Evolutionary conservation across 2,888 invertebrate species (phyloP), one percentile per base, ranked within the genome.

Genomic region (Polydrusus pterygomalis): DNA sequence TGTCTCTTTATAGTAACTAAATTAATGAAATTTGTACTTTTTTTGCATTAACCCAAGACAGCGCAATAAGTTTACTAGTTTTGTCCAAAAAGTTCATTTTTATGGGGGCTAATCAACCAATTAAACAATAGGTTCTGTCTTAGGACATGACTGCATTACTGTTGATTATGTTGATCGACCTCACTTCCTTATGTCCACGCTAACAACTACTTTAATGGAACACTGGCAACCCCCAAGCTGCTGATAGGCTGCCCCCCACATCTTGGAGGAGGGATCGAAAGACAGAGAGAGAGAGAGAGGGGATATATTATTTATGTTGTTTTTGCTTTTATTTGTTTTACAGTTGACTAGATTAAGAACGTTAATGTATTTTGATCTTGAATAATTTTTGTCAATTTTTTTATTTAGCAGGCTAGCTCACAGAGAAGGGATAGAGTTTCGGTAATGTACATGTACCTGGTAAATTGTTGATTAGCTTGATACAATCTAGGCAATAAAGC

Each of bases 381-480:
- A 25, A 25, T 25, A 25, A 25, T 38, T 67, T 74, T 69, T 0
- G 15, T 30, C n/a, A 56, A 65, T 62, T 34, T 67, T 73, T 40
- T 62, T 71, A 58, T 77, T 56, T 47, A 56, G 74, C 77, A 68
- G 18, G 74, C 74, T 74, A 70, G 70, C 65, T 56, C 67, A 67
- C 30, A 73, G 77, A 77, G 74, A 71, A 77, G 74, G 77, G 74
- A 70, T 65, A 47, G 40, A 68, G 49, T 38, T 45, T 65, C 51
- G 15, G 18, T 15, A 25, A 11, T 68, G 38, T 54, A 25, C 25
- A 11, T 68, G 38, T 54, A 25, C 25, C 25, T 54, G 38, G 20
- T 45, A 45, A 45, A 45, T 15, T n/a, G 10, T 17, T 7, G 49
- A 7, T 11, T 5, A 17, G 8, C 17, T 49, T 8, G 49, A 18